These are phyloP conservation scores for Rhopilema esculentum DNA, from an alignment of 30 jellyfish, hydroid and myxozoan species.

Conservation along the genomic window DNA sequence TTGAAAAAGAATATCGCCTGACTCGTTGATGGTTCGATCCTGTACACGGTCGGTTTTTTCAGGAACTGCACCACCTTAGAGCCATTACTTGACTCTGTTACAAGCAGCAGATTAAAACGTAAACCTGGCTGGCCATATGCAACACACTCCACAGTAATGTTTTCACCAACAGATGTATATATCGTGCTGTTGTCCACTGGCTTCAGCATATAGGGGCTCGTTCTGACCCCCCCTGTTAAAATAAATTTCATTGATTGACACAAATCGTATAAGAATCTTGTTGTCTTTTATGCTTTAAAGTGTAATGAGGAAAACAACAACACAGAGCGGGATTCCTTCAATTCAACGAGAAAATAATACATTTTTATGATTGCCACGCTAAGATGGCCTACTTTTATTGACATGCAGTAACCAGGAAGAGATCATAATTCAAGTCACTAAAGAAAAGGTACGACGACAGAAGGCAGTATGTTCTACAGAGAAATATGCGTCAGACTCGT, in stretches of 20 bases:
- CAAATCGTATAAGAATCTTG: too few species aligned
- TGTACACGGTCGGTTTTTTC: conserved; percentile 33
- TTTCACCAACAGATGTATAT: conserved; percentile 5
- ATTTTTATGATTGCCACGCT: too few species aligned
- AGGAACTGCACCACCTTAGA: background rate
- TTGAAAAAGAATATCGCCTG: conserved; percentile 38
- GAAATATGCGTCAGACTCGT: too few species aligned
- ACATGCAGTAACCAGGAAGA: too few species aligned
- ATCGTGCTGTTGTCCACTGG: conserved; percentile 11
- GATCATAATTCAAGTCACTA: too few species aligned
- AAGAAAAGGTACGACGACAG: too few species aligned
- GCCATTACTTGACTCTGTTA: conserved; percentile 2
- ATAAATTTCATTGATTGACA: conserved; percentile 7
- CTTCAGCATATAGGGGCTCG: background rate
- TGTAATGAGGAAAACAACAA: too few species aligned
- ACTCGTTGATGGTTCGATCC: background rate
- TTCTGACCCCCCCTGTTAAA: conserved; percentile 9
- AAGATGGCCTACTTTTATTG: too few species aligned
- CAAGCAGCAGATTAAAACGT: conserved; percentile 16
- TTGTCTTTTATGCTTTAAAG: too few species aligned
- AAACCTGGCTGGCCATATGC: background rate
- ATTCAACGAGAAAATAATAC: too few species aligned
- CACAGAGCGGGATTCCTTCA: too few species aligned
- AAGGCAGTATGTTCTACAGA: too few species aligned
- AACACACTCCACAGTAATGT: conserved; percentile 21